Conservation (phyloP, 2,113 vertebrate species). For the Synchiropus splendidus region DNA sequence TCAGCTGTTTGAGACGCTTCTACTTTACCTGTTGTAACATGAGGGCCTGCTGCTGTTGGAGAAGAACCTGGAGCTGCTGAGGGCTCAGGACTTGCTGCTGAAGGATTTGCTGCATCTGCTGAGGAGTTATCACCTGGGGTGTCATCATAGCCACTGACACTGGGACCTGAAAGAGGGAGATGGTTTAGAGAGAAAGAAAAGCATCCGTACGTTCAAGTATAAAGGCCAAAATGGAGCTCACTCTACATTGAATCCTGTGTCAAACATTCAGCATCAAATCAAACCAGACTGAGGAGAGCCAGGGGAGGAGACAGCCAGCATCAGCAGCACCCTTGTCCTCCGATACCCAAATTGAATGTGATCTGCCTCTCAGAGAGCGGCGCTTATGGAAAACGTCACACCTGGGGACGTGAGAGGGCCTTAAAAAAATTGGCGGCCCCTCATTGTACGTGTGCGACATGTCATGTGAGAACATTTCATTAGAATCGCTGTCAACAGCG, state of each 20-base stretch:
- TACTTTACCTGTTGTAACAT: slow-evolving; percentile 92
- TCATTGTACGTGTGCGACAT: slow-evolving; percentile 8
- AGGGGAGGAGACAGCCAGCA: slow-evolving; percentile 10
- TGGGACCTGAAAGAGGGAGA: slow-evolving; percentile 73
- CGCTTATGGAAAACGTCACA: slow-evolving; percentile 17
- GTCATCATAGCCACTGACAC: slow-evolving; percentile 99
- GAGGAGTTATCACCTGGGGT: slow-evolving; percentile 99
- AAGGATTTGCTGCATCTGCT: slow-evolving; percentile 99
- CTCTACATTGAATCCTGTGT: too few species aligned
- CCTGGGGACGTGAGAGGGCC: slow-evolving; percentile 27
- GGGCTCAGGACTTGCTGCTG: slow-evolving; percentile 99
- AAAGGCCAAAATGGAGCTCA: background rate
- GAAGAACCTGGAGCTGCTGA: slow-evolving; percentile 97
- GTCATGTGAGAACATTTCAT: slow-evolving; percentile 46
- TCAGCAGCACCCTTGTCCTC: slow-evolving; percentile 1
- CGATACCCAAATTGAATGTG: background rate
- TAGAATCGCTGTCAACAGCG: slow-evolving; percentile 47
- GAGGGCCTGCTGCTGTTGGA: slow-evolving; percentile 99
- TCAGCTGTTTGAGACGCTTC: background rate
- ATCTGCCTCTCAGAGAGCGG: slow-evolving; percentile 14
- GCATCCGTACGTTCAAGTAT: background rate
- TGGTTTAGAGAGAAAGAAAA: slow-evolving; percentile 2
- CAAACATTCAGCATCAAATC: too few species aligned
- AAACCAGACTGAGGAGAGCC: slow-evolving; percentile 12
- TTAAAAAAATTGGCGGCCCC: slow-evolving; percentile 15